These are phyloP conservation scores for Apotomis turbidana DNA, from an alignment of 2,888 invertebrate species.

Conservation along the genomic window DNA sequence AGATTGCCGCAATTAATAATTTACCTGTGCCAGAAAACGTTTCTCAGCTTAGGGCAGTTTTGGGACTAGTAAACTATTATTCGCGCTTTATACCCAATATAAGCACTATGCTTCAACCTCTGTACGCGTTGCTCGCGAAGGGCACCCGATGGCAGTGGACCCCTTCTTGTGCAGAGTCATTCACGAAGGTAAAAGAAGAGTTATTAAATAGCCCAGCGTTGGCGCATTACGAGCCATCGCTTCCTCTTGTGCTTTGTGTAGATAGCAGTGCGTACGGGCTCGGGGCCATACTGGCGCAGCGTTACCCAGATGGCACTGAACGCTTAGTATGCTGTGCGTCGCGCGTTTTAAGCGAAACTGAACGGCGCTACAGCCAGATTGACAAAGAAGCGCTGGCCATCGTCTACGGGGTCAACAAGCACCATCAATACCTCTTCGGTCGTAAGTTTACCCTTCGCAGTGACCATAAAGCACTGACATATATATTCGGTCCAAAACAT, in stretches of 20 bases:
- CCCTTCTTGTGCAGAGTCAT: too few relatives aligned
- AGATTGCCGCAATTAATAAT: too few relatives aligned
- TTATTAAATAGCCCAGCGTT: conserved; percentile 28
- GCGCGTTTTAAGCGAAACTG: conserved; percentile 41
- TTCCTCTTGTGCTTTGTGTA: conserved; percentile 43
- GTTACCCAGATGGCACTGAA: conserved; percentile 23
- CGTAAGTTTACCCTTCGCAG: conserved; percentile 26
- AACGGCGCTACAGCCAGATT: conserved; percentile 41
- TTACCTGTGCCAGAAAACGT: too few relatives aligned
- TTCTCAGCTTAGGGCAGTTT: too few relatives aligned
- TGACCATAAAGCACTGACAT: conserved; percentile 12
- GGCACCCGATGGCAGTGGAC: too few relatives aligned
- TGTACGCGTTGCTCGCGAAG: too few relatives aligned
- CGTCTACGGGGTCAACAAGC: conserved; percentile 38
- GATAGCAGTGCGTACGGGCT: conserved; percentile 46
- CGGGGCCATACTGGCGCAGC: conserved; percentile 40
- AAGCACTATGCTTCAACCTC: too few relatives aligned
- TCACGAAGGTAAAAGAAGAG: too few relatives aligned
- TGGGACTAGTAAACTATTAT: too few relatives aligned
- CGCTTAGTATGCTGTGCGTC: conserved; percentile 41
- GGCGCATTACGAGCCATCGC: conserved; percentile 43
- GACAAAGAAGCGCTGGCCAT: conserved; percentile 45
- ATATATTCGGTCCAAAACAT: conserved; percentile 7
- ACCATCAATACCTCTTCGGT: conserved; percentile 44
- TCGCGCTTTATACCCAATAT: too few relatives aligned